phyloP scores from a whole-genome alignment of 2,888 invertebrate species.

The Meloe dianella region DNA sequence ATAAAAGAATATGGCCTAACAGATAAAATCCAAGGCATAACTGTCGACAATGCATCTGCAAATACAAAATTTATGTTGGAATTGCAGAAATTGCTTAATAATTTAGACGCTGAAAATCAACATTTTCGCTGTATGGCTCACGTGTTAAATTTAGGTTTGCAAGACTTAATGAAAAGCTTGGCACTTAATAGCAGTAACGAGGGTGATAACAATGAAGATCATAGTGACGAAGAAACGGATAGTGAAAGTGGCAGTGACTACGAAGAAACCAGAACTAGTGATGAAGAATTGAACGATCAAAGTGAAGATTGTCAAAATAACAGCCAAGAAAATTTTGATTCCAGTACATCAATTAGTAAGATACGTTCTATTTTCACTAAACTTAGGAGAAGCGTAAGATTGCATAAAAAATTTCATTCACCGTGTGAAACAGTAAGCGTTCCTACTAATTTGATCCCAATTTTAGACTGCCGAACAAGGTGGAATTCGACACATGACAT shows the following conservation, averaged over 20 bases:
- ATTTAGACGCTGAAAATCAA: slow-evolving; percentile 32
- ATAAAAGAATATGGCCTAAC: too few relatives aligned
- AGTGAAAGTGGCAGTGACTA: too few relatives aligned
- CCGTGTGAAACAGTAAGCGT: neutral
- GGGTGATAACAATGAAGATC: too few relatives aligned
- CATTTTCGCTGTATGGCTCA: slow-evolving; percentile 40
- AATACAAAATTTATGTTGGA: slow-evolving; percentile 38
- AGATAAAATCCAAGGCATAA: too few relatives aligned
- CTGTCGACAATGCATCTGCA: slow-evolving; percentile 37
- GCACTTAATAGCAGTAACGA: too few relatives aligned
- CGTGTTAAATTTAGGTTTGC: slow-evolving; percentile 37
- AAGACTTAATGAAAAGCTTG: slow-evolving; percentile 28
- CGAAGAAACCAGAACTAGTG: too few relatives aligned
- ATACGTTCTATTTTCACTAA: neutral
- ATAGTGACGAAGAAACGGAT: too few relatives aligned
- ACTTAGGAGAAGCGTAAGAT: neutral
- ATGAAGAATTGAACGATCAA: too few relatives aligned
- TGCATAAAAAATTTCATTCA: neutral
- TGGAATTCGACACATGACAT: neutral
- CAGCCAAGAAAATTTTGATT: too few relatives aligned
- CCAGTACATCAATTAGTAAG: neutral
- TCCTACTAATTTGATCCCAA: neutral
- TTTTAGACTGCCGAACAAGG: neutral
- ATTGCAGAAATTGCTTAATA: slow-evolving; percentile 26
- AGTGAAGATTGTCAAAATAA: too few relatives aligned